Percentiles rank a stretch among this genome's conserved stretches.
Conservation (phyloP, 2,888 invertebrate species). For the Dynastes tityus region DNA sequence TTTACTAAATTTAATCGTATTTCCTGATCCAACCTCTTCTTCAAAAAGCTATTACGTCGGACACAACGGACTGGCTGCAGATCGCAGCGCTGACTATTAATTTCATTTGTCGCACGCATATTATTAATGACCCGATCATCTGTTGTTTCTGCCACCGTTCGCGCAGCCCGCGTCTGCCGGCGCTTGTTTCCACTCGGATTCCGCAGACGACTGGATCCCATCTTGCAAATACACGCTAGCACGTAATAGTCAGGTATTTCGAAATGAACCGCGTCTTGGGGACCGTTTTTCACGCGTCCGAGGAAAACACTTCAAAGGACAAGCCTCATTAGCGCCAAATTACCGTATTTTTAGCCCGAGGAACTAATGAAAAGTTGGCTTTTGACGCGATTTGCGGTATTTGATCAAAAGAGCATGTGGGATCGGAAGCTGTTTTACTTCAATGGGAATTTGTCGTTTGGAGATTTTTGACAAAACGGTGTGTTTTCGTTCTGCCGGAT, state of each 20-base stretch:
- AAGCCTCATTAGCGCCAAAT: constrained; percentile 1
- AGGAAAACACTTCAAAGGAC: neutral
- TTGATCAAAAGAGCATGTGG: too few species aligned
- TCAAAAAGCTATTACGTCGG: too few species aligned
- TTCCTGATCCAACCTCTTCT: too few species aligned
- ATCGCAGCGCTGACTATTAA: constrained; percentile 27
- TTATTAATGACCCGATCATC: constrained; percentile 35
- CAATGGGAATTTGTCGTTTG: too few species aligned
- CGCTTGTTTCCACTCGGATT: neutral
- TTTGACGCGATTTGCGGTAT: neutral
- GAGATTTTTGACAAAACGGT: too few species aligned
- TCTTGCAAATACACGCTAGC: neutral
- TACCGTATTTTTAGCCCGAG: neutral
- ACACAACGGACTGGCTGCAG: too few species aligned
- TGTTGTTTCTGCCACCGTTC: constrained; percentile 12
- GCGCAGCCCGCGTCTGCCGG: neutral
- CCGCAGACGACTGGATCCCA: neutral
- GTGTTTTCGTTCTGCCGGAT: too few species aligned
- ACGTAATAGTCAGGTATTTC: neutral
- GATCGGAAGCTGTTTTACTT: too few species aligned
- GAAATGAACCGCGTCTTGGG: neutral
- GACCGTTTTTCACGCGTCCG: constrained; percentile 2
- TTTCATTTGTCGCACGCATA: constrained; percentile 29
- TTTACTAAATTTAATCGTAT: too few species aligned
- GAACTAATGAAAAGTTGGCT: constrained; percentile 10